phyloP scores from a whole-genome alignment of 2,113 vertebrate genomes.

The Syrrhaptes paradoxus region DNA sequence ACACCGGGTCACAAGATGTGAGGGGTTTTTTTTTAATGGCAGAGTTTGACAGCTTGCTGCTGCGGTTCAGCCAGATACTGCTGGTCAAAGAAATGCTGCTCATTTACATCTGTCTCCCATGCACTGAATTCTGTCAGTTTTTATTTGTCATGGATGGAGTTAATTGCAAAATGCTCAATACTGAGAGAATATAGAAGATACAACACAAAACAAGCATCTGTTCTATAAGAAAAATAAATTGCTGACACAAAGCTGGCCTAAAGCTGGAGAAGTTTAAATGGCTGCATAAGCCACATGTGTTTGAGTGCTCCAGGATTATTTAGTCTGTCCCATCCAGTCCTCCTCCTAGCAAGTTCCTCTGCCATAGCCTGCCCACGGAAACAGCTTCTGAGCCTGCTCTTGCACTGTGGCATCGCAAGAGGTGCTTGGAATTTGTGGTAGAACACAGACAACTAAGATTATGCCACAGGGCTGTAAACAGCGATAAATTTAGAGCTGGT shows the following conservation, averaged over 20 bases:
- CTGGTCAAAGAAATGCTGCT: background rate
- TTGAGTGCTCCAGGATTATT: background rate
- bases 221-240: slow-evolving; percentile 11
- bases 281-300: background rate
- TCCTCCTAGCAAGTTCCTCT: background rate
- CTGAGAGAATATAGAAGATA: slow-evolving; percentile 5
- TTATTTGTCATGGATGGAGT: slow-evolving; percentile 16
- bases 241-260: slow-evolving; percentile 26
- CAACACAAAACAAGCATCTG: slow-evolving; percentile 1
- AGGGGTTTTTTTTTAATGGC: background rate
- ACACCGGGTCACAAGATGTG: background rate
- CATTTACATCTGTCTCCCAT: slow-evolving; percentile 36
- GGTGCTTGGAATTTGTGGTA: background rate
- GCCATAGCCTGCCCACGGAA: background rate
- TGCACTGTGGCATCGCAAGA: background rate
- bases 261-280: background rate
- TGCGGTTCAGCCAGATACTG: slow-evolving; percentile 2
- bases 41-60: background rate
- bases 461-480: background rate
- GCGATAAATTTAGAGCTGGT: background rate
- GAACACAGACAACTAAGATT: background rate
- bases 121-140: background rate
- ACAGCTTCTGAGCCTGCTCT: background rate
- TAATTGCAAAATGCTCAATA: slow-evolving; percentile 24
- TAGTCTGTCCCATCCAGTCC: background rate